Base-by-base conservation (phyloP, 2,113 vertebrate species). In the Malurus cyaneus region DNA sequence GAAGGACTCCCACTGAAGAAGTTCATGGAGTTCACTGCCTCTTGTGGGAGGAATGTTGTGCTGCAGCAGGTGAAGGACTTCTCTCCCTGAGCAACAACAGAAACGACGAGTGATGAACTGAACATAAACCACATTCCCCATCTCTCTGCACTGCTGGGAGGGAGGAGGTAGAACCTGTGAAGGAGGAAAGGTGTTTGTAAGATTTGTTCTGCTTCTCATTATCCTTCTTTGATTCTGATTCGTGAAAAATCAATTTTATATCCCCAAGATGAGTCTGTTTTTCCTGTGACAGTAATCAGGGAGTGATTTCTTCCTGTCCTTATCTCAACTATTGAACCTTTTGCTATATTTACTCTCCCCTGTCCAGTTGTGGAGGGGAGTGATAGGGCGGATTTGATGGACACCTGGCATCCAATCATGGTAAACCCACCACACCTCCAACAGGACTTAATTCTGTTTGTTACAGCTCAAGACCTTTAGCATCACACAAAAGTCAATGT, bases 11-110 rank as follows among this genome's bases (percentile, higher is more conserved):
- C 8, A 11, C 1, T 46, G 18, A 18, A 66, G 23, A 32, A 46
- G 5, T 36, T 72, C 1, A 31, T 24, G 23, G 26, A 59, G 26
- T 39, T 39, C 52, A n/a, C 18, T 57, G 6, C 36, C 32, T 80
- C 44, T 12, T 36, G 5, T 65, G 26, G 14, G 20, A 59, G 20
- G 12, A 39, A 46, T 36, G 13, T 11, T 1, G 0, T 0, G 0
- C 17, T 69, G 62, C 14, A 61, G 9, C 17, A 76, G 53, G 20
- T 7, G 24, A 61, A 61, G 34, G 34, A 54, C 34, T 76, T 21
- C 16, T 49, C 4, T 49, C 4, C 21, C 11, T 26, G 20, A 56
- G 29, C 18, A 49, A 34, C 5, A 19, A 21, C 17, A 69, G 47
- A 61, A 82, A 41, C 13, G 23, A 7, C 0, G 0, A 2, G 2